Percentiles rank a stretch among this genome's conserved stretches.
These are phyloP conservation scores for Catocala sponsa DNA, from an alignment of 2,888 invertebrate genomes.

Conservation along the genomic window DNA sequence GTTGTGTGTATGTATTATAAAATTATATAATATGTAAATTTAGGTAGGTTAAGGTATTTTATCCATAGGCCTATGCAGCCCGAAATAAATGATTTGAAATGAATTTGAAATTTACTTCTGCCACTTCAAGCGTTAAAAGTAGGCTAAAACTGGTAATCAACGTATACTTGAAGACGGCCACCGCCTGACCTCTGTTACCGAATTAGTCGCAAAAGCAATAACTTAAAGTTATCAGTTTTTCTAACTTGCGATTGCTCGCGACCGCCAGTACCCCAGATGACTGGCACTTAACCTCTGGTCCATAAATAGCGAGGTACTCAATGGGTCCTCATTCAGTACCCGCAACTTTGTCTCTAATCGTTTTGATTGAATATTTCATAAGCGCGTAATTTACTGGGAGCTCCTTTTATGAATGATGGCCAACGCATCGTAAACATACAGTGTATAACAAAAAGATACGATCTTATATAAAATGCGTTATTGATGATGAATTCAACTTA, in stretches of 20 bases:
- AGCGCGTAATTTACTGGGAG: neutral
- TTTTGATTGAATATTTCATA: neutral
- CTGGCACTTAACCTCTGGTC: neutral
- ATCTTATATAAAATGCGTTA: too few species aligned
- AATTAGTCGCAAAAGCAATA: constrained; percentile 7
- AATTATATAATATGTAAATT: too few species aligned
- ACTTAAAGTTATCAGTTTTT: constrained; percentile 9
- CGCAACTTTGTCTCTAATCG: constrained; percentile 8
- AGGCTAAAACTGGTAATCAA: constrained; percentile 1
- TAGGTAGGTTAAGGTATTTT: too few species aligned
- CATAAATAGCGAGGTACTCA: constrained; percentile 2
- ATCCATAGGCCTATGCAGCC: too few species aligned
- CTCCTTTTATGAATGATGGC: too few species aligned
- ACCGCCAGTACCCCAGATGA: neutral
- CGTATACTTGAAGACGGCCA: neutral
- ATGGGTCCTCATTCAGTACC: constrained; percentile 2
- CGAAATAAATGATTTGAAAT: too few species aligned
- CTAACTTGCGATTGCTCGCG: constrained; percentile 2
- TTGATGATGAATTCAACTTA: too few species aligned
- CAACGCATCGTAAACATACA: too few species aligned
- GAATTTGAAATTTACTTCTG: too few species aligned
- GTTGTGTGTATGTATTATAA: too few species aligned
- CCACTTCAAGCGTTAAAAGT: neutral
- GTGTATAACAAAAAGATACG: too few species aligned
- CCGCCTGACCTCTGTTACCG: constrained; percentile 5